A percentile compares a stretch with the other conserved stretches of the same genome.
Evolutionary conservation across 23 tunicate species (phyloP).

Genomic region (Clavelina lepadiformis): DNA sequence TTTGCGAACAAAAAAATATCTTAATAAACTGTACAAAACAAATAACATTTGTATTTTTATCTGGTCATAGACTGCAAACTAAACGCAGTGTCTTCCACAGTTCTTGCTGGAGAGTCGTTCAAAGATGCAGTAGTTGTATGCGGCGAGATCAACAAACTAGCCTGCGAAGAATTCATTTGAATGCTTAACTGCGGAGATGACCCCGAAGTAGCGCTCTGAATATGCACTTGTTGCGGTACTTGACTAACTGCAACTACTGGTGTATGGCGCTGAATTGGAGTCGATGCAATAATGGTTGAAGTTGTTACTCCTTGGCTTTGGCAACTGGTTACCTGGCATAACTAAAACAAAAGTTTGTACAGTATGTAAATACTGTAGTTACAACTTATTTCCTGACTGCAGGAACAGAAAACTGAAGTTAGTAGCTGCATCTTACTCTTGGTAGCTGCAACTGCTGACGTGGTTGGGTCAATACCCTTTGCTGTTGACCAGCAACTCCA

Average conservation of each 20-base stretch:
- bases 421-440: constrained; percentile 11
- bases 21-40: no score
- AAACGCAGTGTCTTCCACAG: no score
- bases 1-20: no score
- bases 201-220: no score
- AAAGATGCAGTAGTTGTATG: no score
- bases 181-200: no score
- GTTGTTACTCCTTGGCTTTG: constrained; percentile 8
- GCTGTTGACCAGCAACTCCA: constrained; percentile 10
- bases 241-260: constrained; percentile 28
- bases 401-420: constrained; percentile 2
- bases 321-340: neutral
- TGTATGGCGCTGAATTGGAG: constrained; percentile 52
- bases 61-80: no score
- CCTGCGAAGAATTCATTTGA: no score
- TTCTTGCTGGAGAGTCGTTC: no score
- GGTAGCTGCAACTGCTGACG: constrained; percentile 30
- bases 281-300: constrained; percentile 36
- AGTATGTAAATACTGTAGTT: neutral
- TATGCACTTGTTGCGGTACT: neutral
- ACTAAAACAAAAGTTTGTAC: neutral
- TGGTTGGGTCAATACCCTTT: constrained; percentile 22
- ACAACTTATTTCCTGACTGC: neutral
- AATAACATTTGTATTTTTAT: no score
- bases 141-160: no score